A percentile compares a stretch with the other conserved stretches of the same genome.
These are phyloP conservation scores for Pseudomyrmex sp. DNA, from an alignment of 1,140 invertebrate genomes.

Conservation along the genomic window DNA sequence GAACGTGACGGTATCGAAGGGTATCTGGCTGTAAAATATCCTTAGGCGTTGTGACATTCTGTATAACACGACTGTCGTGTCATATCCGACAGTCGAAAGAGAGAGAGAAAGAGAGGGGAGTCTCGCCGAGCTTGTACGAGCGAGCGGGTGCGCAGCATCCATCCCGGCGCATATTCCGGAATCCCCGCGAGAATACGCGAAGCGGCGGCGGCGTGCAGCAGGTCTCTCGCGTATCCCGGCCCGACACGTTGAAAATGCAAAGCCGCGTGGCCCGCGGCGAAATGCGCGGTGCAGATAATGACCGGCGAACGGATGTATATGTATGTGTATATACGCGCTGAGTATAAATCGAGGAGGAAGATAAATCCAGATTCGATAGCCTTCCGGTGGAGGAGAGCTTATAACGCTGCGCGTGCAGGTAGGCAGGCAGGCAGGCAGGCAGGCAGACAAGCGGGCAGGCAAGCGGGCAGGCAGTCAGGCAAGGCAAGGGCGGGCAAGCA, in stretches of 20 bases:
- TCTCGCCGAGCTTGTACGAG: too few relatives aligned
- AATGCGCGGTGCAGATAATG: constrained; percentile 51
- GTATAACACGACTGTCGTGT: constrained; percentile 9
- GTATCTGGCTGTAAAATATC: constrained; percentile 9
- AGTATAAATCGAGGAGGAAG: constrained; percentile 27
- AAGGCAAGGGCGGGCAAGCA: constrained; percentile 27
- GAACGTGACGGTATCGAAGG: background rate
- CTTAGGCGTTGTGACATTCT: background rate
- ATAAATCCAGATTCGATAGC: constrained; percentile 56
- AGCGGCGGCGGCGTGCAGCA: background rate
- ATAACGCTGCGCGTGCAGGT: constrained; percentile 31
- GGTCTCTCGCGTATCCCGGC: background rate
- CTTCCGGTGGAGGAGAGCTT: constrained; percentile 54
- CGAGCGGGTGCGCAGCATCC: background rate
- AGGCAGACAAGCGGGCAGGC: too few relatives aligned
- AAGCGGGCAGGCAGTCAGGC: constrained; percentile 13
- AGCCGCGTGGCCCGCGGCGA: constrained; percentile 50
- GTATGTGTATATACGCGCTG: background rate
- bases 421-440: constrained; percentile 31
- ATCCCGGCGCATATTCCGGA: constrained; percentile 21
- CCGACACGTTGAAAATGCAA: constrained; percentile 49
- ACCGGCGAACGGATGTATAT: constrained; percentile 15
- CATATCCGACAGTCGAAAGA: constrained; percentile 5
- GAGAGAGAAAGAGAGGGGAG: background rate
- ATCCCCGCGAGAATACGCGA: constrained; percentile 41